A percentile compares a stretch with the other conserved stretches of the same genome.
phyloP scores from a whole-genome alignment of 2,888 invertebrate genomes.

The Pinctada fucata region DNA sequence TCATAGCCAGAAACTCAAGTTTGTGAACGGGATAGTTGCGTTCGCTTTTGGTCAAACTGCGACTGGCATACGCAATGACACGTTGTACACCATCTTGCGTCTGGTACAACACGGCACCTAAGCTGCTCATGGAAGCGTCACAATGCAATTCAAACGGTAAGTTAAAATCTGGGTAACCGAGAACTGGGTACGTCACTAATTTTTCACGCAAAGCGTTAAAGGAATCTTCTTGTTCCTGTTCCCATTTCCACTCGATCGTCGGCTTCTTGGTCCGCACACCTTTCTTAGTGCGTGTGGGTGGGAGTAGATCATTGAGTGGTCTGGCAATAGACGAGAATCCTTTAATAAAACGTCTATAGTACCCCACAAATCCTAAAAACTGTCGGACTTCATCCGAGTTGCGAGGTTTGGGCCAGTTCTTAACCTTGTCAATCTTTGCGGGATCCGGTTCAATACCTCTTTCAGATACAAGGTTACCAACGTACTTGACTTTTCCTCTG shows the following conservation, averaged over 20 bases:
- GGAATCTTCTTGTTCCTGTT: too few relatives aligned
- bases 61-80: too few relatives aligned
- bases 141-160: conserved; percentile 26
- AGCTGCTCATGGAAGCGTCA: conserved; percentile 23
- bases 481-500: too few relatives aligned
- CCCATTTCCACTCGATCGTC: too few relatives aligned
- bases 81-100: conserved; percentile 5
- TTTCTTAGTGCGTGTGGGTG: too few relatives aligned
- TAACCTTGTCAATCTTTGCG: conserved; percentile 30
- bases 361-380: conserved; percentile 39
- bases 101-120: conserved; percentile 37
- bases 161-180: conserved; percentile 25
- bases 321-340: conserved; percentile 31
- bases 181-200: conserved; percentile 9
- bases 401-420: conserved; percentile 34
- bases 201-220: too few relatives aligned
- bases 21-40: too few relatives aligned
- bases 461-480: conserved; percentile 36
- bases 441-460: conserved; percentile 37
- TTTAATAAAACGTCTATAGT: conserved; percentile 38
- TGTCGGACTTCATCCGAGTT: conserved; percentile 24
- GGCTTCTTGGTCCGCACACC: too few relatives aligned
- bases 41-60: too few relatives aligned
- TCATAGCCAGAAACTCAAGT: conserved; percentile 32
- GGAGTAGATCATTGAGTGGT: conserved; percentile 36